Conservation (phyloP, 1,140 invertebrate genomes). For the Cherax quadricarinatus region DNA sequence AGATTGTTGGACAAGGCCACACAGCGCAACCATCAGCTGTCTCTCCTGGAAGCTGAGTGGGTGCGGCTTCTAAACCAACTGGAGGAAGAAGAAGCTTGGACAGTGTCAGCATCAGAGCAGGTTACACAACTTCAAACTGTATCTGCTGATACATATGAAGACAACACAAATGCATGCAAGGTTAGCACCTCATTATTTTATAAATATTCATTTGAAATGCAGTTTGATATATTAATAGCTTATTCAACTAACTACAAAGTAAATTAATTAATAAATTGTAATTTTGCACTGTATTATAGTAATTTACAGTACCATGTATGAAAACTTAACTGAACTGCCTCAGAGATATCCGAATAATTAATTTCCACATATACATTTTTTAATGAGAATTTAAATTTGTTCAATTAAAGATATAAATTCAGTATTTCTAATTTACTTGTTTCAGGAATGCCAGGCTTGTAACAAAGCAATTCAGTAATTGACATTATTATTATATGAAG, state of each 20-base stretch:
- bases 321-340: neutral
- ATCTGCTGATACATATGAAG: conserved; percentile 87
- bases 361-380: too few species aligned
- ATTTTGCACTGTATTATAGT: too few species aligned
- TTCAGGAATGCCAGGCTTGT: conserved; percentile 69
- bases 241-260: neutral
- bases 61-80: conserved; percentile 84
- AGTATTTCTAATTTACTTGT: conserved; percentile 48
- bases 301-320: too few species aligned
- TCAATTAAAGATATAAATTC: too few species aligned
- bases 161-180: conserved; percentile 89
- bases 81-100: conserved; percentile 88
- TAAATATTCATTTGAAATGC: neutral
- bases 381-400: too few species aligned
- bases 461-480: conserved; percentile 40
- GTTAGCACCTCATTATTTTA: conserved; percentile 74
- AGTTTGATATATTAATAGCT: neutral
- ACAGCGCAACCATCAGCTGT: conserved; percentile 87
- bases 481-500: conserved; percentile 34
- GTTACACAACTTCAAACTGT: conserved; percentile 87
- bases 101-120: conserved; percentile 87
- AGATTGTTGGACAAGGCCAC: conserved; percentile 87
- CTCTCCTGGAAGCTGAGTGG: conserved; percentile 89
- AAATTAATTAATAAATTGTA: neutral
- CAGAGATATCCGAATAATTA: too few species aligned